Conservation (phyloP, 2,797 vertebrate genomes). For the Acrossocheilus wenchowensis region DNA sequence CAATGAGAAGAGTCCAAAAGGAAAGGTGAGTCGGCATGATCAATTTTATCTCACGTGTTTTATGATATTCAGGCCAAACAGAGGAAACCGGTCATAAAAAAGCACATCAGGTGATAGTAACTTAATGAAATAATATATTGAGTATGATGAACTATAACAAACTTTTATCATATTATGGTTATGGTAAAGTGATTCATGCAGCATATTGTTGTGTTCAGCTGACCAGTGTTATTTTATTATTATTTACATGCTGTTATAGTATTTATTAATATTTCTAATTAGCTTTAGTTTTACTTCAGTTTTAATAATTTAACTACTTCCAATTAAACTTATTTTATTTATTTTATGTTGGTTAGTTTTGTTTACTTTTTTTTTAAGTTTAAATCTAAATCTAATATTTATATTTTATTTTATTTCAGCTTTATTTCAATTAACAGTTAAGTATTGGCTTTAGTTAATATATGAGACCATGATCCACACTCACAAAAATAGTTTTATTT, state of each 20-base stretch:
- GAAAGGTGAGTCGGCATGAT: conserved; percentile 82
- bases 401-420: neutral
- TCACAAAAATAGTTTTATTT: no score
- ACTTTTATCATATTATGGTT: neutral
- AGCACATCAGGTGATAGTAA: neutral
- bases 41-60: neutral
- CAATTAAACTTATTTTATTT: neutral
- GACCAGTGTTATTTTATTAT: neutral
- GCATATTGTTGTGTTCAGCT: neutral
- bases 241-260: neutral
- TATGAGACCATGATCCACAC: no score
- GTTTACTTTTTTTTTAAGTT: neutral
- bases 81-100: neutral
- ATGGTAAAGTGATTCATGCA: neutral
- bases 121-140: neutral
- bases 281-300: neutral
- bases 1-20: conserved; percentile 95
- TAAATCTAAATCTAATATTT: neutral
- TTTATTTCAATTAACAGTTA: neutral
- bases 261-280: neutral
- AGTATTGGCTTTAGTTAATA: no score
- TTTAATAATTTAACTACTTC: neutral
- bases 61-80: neutral
- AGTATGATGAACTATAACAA: neutral
- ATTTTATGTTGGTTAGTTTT: neutral